phyloP scores from a whole-genome alignment of 2,113 vertebrate species.

The Edolisoma coerulescens region DNA sequence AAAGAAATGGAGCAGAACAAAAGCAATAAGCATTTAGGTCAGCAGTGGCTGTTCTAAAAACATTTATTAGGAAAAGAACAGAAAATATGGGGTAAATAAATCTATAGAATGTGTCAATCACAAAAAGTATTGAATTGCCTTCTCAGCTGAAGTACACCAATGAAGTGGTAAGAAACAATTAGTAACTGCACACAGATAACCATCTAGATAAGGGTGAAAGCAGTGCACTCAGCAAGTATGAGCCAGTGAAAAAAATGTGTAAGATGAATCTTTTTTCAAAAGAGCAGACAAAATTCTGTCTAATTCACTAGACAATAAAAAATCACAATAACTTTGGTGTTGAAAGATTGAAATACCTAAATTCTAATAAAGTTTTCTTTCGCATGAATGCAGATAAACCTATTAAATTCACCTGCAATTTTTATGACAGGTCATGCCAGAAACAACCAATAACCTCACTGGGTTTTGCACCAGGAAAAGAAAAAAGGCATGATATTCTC shows the following conservation, averaged over 20 bases:
- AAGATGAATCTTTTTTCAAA: background rate
- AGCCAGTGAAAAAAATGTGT: background rate
- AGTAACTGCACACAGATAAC: background rate
- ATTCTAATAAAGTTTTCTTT: background rate
- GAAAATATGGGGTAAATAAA: background rate
- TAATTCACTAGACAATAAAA: background rate
- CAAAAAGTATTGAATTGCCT: background rate
- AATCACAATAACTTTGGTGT: background rate
- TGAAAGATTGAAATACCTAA: background rate
- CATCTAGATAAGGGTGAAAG: background rate
- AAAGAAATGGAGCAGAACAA: background rate
- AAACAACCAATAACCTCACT: background rate
- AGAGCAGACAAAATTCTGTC: background rate
- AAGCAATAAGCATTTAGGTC: background rate
- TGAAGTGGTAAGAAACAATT: background rate
- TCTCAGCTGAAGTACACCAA: background rate
- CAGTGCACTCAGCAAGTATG: background rate
- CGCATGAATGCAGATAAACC: background rate
- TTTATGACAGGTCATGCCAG: background rate
- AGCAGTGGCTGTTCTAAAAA: background rate
- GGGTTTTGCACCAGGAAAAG: background rate
- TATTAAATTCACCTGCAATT: background rate
- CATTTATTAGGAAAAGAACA: background rate
- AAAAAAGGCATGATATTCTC: background rate
- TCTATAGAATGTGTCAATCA: background rate